Conservation (phyloP, 1,140 invertebrate species). For the Drosophila fuyamai region DNA sequence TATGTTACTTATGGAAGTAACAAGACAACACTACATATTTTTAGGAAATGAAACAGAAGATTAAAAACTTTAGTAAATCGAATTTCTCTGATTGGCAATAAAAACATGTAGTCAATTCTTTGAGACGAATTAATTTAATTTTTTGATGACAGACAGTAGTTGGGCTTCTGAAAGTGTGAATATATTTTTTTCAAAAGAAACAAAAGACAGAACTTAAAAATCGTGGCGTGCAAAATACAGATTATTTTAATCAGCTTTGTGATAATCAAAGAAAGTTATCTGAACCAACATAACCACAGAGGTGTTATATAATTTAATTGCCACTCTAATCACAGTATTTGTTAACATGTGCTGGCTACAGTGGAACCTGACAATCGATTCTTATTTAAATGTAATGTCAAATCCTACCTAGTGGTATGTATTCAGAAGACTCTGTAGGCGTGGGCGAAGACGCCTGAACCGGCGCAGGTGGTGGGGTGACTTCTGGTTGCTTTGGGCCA, state of each 20-base stretch:
- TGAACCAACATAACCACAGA: background rate
- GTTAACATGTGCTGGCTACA: background rate
- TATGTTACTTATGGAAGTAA: too few species aligned
- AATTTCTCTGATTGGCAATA: too few species aligned
- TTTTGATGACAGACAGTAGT: too few species aligned
- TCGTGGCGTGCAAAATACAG: background rate
- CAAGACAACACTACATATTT: too few species aligned
- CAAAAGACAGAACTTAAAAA: background rate
- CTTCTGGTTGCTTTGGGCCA: conserved; percentile 10
- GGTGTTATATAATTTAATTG: conserved; percentile 30
- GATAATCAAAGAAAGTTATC: conserved; percentile 1
- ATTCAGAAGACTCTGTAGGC: conserved; percentile 55
- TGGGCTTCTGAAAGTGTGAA: background rate
- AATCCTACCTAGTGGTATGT: conserved; percentile 51
- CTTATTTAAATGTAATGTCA: background rate
- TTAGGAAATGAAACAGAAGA: too few species aligned
- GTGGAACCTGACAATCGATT: background rate
- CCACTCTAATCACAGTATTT: conserved; percentile 13
- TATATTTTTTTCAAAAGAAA: background rate
- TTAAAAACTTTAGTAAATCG: too few species aligned
- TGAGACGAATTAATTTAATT: too few species aligned
- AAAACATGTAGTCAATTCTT: too few species aligned
- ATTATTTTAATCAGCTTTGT: conserved; percentile 3
- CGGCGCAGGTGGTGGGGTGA: conserved; percentile 10
- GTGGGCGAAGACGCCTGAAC: conserved; percentile 46